Base-by-base conservation (phyloP, 1,140 invertebrate genomes). In the Subanguina moxae region DNA sequence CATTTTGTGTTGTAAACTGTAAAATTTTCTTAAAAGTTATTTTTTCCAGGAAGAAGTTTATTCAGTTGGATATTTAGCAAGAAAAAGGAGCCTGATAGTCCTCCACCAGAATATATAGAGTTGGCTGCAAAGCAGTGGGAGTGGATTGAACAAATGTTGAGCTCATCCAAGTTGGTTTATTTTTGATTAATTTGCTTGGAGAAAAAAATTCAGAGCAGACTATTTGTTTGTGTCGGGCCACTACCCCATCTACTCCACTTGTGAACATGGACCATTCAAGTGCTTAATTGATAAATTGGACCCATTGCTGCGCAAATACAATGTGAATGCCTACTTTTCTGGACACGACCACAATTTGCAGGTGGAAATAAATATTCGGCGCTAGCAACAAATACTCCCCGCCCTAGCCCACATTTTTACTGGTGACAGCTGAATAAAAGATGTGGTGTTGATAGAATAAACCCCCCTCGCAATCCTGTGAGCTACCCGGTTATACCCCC, bases 161-260 rank as follows among this genome's bases (percentile, higher is more conserved):
- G 62, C 19, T 42, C 48, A 23, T 83, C 79, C 13, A 70, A 56
- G 82, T 84, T 72, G 38, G 65, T 19, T 15, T 61, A 15, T 52
- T 52, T 52, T 52, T 8, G 3, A 21, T 52, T 15, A 7, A 7
- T 19, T 52, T 52, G 48, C 3, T 25, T 52, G n/a, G 8, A 52
- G 17, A 52, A 52, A 21, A 52, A 52, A 7, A 52, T 25, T 52
- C 76, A 86, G 85, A 25, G 84, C 85, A n/a, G 80, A 84, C n/a
- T 87, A 86, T 68, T 63, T 86, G 11, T 76, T 86, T 65, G 85
- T 86, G 3, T 82, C 80, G 64, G 86, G 86, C 17, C 86, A 86
- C 73, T 86, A 84, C 74, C 86, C 86, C n/a, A 82, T 87, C 9
- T 85, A 84, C 75, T 86, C 86, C 19, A 78, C 85, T 9, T 84